Base-by-base conservation (phyloP, 1,140 invertebrate genomes). In the Drosophila chauvacae region DNA sequence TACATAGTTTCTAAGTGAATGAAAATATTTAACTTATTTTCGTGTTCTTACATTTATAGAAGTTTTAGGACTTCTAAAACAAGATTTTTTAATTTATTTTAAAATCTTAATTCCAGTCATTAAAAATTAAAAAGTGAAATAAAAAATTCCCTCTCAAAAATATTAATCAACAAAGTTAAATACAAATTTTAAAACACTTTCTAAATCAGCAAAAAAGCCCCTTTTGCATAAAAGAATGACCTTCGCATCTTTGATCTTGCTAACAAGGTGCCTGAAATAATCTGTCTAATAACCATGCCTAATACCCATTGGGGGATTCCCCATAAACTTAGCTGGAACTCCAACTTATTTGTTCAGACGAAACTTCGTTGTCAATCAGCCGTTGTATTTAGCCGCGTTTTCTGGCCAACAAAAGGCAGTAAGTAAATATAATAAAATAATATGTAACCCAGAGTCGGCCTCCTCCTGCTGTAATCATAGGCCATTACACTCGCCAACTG, bases 401-500 rank as follows among this genome's bases (percentile, higher is more conserved):
- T 70, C 13, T 47, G 14, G 63, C 33, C 28, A 70, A 39, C 62
- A 68, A 68, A 39, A 56, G 26, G n/a, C 62, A n/a, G 11, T 23
- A 13, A 44, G 53, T 42, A 35, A 30, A 26, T n/a, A 62, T 45
- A 37, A 61, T 50, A 61, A n/a, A 23, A 20, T 18, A 30, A 62
- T 56, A 30, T 51, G 37, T 45, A 59, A 60, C 55, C 70, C 53
- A 56, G 55, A 42, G 45, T 51, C 66, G 64, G 48, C 39, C 66
- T 69, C 6, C 47, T 48, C 7, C 47, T 48, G 47, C 48, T 44
- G 75, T 55, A 80, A 84, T 63, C 81, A 65, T 73, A 74, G 81
- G 74, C 66, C 81, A 85, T 86, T 81, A 86, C 77, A 74, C 81
- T 64, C 77, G 41, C 35, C 53, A 26, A 20, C 57, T 39, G 53